These are phyloP conservation scores for Benitochromis conjunctus DNA, from an alignment of 2,113 vertebrate species.

Conservation along the genomic window DNA sequence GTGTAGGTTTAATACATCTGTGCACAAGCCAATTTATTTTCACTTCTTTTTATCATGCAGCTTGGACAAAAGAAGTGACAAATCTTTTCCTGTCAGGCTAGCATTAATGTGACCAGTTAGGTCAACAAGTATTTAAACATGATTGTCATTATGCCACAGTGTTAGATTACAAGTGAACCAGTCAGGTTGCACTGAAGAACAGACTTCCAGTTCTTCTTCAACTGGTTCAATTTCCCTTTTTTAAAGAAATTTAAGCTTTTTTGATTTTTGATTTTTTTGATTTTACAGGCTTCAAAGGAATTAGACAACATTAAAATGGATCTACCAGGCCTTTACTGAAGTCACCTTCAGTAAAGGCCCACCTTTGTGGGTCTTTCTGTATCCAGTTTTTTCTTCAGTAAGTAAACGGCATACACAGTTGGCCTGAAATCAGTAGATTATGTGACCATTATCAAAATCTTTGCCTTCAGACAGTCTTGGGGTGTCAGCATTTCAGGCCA, in stretches of 20 bases:
- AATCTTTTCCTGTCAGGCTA: not conserved
- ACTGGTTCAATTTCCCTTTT: not conserved
- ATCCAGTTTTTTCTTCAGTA: not conserved
- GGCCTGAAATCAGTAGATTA: not conserved
- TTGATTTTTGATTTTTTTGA: too few species aligned
- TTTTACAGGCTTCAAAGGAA: too few species aligned
- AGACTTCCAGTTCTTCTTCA: not conserved
- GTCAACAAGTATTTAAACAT: not conserved
- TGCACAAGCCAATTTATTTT: not conserved
- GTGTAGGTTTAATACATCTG: not conserved
- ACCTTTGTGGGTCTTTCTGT: too few species aligned
- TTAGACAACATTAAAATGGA: not conserved
- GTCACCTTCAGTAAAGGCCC: not conserved
- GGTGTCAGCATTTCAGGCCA: not conserved
- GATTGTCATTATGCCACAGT: rapidly evolving
- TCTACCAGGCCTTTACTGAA: not conserved
- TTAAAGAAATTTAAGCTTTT: not conserved
- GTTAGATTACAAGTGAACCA: not conserved
- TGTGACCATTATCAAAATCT: not conserved
- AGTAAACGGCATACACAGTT: not conserved
- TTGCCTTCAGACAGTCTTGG: not conserved
- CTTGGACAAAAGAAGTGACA: not conserved
- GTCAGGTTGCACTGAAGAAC: not conserved
- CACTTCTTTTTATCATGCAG: not conserved
- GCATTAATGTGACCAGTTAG: not conserved